Conservation (phyloP, 1,140 invertebrate genomes). For the Radopholus similis region DNA sequence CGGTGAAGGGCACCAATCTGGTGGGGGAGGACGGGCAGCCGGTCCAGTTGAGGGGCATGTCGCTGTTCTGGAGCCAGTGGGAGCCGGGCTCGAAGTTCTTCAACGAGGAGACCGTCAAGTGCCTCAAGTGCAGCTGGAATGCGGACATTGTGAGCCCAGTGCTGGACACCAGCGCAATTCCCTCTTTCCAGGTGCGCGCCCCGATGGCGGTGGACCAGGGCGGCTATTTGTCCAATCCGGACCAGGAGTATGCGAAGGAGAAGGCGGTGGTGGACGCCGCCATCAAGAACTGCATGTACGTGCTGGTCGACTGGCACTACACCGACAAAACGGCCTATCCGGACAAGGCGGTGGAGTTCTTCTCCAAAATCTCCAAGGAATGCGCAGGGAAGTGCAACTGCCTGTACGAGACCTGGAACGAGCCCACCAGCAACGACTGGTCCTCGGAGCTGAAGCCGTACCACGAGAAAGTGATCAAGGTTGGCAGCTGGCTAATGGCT, state of each 20-base stretch:
- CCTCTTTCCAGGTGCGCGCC: slow-evolving; percentile 6
- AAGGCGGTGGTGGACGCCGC: slow-evolving; percentile 12
- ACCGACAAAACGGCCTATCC: neutral
- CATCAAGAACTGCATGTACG: slow-evolving; percentile 21
- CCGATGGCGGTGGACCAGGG: slow-evolving; percentile 6
- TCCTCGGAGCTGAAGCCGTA: neutral
- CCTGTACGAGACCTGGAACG: slow-evolving; percentile 22
- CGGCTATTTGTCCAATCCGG: slow-evolving; percentile 12
- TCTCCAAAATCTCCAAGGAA: neutral
- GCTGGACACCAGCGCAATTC: neutral
- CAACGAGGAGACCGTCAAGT: slow-evolving; percentile 19
- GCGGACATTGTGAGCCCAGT: slow-evolving; percentile 10
- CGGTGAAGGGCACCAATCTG: slow-evolving; percentile 5
- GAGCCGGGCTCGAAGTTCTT: neutral
- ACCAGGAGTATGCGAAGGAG: neutral
- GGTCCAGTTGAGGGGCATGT: slow-evolving; percentile 16
- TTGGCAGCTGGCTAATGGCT: neutral
- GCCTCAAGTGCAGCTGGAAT: slow-evolving; percentile 17
- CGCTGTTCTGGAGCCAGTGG: slow-evolving; percentile 19
- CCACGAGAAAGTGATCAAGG: slow-evolving; percentile 10
- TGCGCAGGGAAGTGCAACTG: slow-evolving; percentile 11
- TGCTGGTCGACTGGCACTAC: slow-evolving; percentile 19
- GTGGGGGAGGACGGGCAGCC: neutral
- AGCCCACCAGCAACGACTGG: neutral
- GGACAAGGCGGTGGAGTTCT: slow-evolving; percentile 11